Evolutionary conservation across 2,113 vertebrate genomes (phyloP).

Genomic region (Marcusenius ussheri): DNA sequence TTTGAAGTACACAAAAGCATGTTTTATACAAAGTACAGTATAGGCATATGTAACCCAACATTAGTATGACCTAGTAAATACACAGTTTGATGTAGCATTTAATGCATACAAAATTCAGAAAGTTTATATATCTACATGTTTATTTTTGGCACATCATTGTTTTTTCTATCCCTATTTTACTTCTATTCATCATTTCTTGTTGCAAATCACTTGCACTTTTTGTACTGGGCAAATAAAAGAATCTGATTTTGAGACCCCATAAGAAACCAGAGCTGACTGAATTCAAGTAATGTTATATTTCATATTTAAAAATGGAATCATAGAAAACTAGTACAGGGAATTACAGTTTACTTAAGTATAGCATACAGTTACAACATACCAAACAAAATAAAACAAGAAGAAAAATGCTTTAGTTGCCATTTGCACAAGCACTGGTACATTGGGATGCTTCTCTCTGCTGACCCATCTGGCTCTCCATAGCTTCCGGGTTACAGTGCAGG

Average conservation of each 20-base stretch:
- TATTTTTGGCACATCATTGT: not conserved
- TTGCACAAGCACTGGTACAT: too few species aligned
- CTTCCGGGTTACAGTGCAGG: too few species aligned
- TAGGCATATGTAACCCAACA: not conserved
- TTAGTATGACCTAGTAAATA: not conserved
- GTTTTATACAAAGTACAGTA: not conserved
- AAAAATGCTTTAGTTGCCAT: too few species aligned
- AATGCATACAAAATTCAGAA: not conserved
- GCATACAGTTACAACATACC: not conserved
- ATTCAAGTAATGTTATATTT: not conserved
- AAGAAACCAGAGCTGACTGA: not conserved
- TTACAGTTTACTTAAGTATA: not conserved
- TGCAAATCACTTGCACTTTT: not conserved
- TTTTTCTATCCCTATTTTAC: not conserved
- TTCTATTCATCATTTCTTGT: not conserved
- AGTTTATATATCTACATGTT: not conserved
- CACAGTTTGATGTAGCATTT: not conserved
- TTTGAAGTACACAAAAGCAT: not conserved
- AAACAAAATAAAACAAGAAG: too few species aligned
- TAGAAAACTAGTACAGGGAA: not conserved
- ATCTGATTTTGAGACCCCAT: not conserved
- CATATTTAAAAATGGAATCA: not conserved
- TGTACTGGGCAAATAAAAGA: not conserved
- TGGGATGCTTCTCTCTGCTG: too few species aligned
- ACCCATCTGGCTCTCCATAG: too few species aligned